Evolutionary conservation across 2,797 vertebrate species (phyloP), one percentile per base, ranked within the genome.

Genomic region (Gallinago solitaria): DNA sequence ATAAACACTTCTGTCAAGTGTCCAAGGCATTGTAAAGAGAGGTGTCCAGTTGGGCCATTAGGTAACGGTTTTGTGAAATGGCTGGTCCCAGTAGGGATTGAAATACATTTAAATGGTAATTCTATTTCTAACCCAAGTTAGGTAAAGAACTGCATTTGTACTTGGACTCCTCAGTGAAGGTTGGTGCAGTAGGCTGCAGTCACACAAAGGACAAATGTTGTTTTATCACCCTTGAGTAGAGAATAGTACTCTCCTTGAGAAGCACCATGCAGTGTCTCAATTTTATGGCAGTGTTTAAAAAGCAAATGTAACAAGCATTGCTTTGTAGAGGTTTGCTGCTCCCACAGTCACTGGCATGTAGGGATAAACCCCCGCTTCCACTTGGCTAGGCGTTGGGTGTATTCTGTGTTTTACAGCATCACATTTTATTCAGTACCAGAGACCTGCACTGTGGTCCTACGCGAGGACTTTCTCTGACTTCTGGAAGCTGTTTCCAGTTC

Each of bases 331-430:
- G 33, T 8, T 61, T 48, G 32, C 3, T 12, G 5, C 9, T 18
- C 37, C 45, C 16, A 4, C 48, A 19, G 33, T 64, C 64, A 47
- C 45, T 74, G 80, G 11, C 25, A 39, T 7, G 0, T 8, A 24
- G 39, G 5, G 9, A 25, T 76, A 50, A 53, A 12, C 45, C 7
- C 45, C 7, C 2, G 1, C 69, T 89, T 56, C 48, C 11, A 3
- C 73, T 74, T 88, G 0, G 1, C 12, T 50, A 0, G 70, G 68
- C 1, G 0, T 33, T 41, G 11, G 28, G 12, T 28, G 2, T 71
- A 24, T 18, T 50, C 24, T 16, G 9, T 74, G 37, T 80, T 87
- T 53, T 35, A 54, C 9, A 43, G 48, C 6, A 1, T 48, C 18
- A 1, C 6, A 3, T 87, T 81, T 81, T 68, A 32, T 63, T 76